Evolutionary conservation across 1,140 invertebrate species (phyloP).

Genomic region (Drosophila erecta): DNA sequence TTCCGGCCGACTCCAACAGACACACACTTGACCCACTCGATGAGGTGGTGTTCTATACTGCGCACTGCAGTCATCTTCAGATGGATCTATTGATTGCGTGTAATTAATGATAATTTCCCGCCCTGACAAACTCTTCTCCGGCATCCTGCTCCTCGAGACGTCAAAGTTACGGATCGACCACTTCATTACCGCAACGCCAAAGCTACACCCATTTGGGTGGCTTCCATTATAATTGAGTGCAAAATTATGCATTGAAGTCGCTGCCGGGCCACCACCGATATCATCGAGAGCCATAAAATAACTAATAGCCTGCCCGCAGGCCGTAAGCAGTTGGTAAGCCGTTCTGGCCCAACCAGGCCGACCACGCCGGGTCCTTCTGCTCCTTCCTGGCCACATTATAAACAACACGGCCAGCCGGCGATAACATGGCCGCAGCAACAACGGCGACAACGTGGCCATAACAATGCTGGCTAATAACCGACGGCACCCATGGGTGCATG

Average conservation of each 20-base stretch:
- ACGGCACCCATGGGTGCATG: conserved; percentile 56
- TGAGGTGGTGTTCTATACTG: neutral
- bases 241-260: conserved; percentile 79
- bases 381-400: conserved; percentile 58
- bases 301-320: conserved; percentile 62
- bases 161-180: conserved; percentile 47
- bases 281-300: conserved; percentile 72
- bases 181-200: conserved; percentile 50
- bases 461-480: conserved; percentile 72
- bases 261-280: conserved; percentile 43
- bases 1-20: conserved; percentile 23
- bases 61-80: conserved; percentile 18
- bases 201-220: neutral
- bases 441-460: conserved; percentile 53
- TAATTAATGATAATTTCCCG: conserved; percentile 67
- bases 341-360: conserved; percentile 1
- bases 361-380: neutral
- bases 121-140: conserved; percentile 25
- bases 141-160: conserved; percentile 37
- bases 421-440: conserved; percentile 60
- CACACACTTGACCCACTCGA: conserved; percentile 66
- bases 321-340: conserved; percentile 27
- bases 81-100: conserved; percentile 68
- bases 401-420: conserved; percentile 62
- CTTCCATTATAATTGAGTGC: conserved; percentile 79